Percentiles rank a stretch among this genome's conserved stretches.
Conservation (phyloP, 2,113 vertebrate species). For the Bucco capensis region DNA sequence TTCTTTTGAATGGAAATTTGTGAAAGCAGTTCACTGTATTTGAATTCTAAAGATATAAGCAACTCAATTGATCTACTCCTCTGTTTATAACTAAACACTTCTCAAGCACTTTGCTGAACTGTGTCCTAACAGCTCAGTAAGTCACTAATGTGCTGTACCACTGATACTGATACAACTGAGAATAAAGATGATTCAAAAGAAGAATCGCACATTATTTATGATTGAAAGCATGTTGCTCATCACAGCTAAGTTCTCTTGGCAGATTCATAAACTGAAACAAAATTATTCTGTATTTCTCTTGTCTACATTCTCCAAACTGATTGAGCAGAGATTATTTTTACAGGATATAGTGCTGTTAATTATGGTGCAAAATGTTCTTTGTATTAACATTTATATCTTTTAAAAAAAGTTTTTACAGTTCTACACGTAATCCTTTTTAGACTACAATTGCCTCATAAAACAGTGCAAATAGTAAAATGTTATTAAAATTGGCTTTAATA, state of each 20-base stretch:
- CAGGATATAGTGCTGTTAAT: neutral
- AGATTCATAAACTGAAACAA: constrained; percentile 6
- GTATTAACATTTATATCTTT: neutral
- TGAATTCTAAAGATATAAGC: neutral
- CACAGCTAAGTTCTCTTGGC: neutral
- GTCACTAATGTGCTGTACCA: neutral
- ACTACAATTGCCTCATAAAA: neutral
- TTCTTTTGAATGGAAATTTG: neutral
- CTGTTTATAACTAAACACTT: neutral
- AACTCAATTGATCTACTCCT: neutral
- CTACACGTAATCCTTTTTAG: neutral
- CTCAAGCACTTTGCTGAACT: neutral
- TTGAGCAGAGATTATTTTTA: neutral
- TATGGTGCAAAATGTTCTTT: neutral
- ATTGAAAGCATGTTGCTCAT: neutral
- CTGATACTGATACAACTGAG: neutral
- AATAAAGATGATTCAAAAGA: neutral
- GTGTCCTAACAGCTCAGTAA: neutral
- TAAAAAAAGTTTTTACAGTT: neutral
- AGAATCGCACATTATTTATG: neutral
- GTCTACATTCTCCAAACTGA: neutral
- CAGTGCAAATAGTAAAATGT: neutral
- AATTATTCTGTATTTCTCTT: neutral
- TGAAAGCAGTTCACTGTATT: neutral
- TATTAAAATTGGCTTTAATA: neutral